phyloP scores from a whole-genome alignment of 2,113 vertebrate species.

The Pseudonaja textilis region DNA sequence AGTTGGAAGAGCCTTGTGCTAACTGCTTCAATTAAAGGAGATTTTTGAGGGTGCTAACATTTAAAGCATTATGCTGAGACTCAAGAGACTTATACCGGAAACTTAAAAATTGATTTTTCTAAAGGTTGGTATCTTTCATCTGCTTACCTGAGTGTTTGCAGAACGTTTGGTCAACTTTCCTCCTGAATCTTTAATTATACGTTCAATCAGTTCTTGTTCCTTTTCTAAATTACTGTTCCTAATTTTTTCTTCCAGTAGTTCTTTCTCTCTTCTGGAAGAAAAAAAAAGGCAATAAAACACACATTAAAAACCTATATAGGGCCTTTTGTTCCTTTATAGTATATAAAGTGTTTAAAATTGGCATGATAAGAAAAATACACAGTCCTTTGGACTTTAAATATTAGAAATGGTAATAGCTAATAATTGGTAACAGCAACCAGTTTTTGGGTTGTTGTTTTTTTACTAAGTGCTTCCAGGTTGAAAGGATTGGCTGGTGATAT shows the following conservation, averaged over 20 bases:
- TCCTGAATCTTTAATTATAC: slow-evolving; percentile 85
- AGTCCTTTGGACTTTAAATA: not conserved
- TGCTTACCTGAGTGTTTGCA: slow-evolving; percentile 81
- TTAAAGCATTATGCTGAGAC: not conserved
- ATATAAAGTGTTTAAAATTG: not conserved
- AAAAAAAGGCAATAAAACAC: not conserved
- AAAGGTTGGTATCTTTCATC: rapidly evolving
- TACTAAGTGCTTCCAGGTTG: not conserved
- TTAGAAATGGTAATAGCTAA: not conserved
- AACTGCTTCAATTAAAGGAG: not conserved
- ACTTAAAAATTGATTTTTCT: not conserved
- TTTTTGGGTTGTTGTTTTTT: not conserved
- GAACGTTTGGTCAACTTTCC: slow-evolving; percentile 87
- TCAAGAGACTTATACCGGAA: not conserved
- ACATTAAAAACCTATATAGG: not conserved
- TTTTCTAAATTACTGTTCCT: slow-evolving; percentile 75
- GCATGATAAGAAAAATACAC: not conserved
- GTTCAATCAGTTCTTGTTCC: slow-evolving; percentile 89
- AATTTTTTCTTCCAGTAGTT: slow-evolving; percentile 81
- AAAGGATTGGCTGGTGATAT: not conserved
- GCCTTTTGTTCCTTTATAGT: too few relatives aligned
- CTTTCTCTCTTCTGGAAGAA: slow-evolving; percentile 82
- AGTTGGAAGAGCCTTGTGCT: too few relatives aligned
- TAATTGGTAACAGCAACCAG: not conserved
- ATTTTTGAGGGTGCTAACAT: not conserved